Percentiles rank a stretch among this genome's conserved stretches.
Evolutionary conservation across 2,113 vertebrate species (phyloP).

Genomic region (Herpailurus yagouaroundi): DNA sequence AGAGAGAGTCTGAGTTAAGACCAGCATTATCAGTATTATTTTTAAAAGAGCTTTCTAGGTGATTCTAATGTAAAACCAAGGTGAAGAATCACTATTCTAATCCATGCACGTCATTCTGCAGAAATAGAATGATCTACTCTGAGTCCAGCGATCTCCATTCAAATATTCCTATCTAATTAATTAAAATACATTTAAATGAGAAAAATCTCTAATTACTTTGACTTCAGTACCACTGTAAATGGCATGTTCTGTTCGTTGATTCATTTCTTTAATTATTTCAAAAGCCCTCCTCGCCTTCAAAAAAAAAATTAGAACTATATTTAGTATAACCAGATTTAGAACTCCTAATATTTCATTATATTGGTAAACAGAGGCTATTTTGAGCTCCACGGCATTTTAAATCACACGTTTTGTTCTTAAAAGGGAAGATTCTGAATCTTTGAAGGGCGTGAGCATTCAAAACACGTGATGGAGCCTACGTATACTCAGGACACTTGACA

Average conservation of each 20-base stretch:
- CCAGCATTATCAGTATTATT: background rate
- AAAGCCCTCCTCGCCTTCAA: background rate
- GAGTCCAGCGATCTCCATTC: background rate
- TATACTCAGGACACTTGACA: background rate
- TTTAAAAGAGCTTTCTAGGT: background rate
- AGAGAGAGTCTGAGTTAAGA: background rate
- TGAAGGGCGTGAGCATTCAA: background rate
- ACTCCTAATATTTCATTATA: conserved; percentile 38
- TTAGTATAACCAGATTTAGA: background rate
- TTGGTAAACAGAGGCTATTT: background rate
- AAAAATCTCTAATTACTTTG: background rate
- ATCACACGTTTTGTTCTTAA: background rate
- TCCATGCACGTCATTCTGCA: background rate
- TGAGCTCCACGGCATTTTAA: background rate
- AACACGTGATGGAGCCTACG: background rate
- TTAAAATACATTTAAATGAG: background rate
- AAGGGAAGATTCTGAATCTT: background rate
- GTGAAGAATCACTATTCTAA: background rate
- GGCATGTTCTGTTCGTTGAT: background rate
- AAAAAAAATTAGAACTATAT: background rate
- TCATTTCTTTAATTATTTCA: conserved; percentile 40
- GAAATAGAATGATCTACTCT: background rate
- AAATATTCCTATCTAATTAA: conserved; percentile 1
- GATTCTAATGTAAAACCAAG: background rate
- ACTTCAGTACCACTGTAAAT: background rate